Percentiles rank a stretch among this genome's conserved stretches.
Evolutionary conservation across 2,113 vertebrate species (phyloP).

Genomic region (Epinephelus fuscoguttatus): DNA sequence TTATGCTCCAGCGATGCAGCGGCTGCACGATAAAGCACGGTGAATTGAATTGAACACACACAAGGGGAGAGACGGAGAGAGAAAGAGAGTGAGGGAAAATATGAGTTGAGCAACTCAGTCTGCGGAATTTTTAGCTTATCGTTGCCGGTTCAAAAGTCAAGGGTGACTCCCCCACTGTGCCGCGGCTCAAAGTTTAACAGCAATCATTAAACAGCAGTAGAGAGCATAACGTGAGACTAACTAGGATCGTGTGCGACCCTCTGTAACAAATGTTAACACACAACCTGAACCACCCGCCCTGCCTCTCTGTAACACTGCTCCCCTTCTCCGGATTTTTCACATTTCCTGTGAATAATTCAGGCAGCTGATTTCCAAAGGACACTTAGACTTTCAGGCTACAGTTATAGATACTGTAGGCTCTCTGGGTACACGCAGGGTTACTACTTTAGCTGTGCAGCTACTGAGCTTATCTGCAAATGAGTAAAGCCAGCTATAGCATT

Average conservation of each 20-base stretch:
- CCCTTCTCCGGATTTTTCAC: conserved; percentile 13
- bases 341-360: conserved; percentile 39
- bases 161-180: conserved; percentile 47
- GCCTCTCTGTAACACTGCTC: neutral
- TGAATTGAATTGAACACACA: conserved; percentile 17
- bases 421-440: neutral
- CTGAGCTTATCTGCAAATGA: too few relatives aligned
- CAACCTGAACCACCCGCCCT: neutral
- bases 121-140: conserved; percentile 76
- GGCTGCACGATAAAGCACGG: conserved; percentile 22
- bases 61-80: neutral
- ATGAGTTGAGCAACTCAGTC: conserved; percentile 65
- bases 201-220: conserved; percentile 76
- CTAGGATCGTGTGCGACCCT: neutral
- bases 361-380: conserved; percentile 18
- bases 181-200: conserved; percentile 78
- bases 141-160: conserved; percentile 77
- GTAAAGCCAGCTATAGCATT: neutral
- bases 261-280: conserved; percentile 17
- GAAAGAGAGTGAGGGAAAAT: neutral
- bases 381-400: conserved; percentile 5
- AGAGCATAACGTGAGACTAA: neutral
- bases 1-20: conserved; percentile 18
- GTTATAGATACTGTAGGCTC: neutral
- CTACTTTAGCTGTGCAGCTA: neutral